These are phyloP conservation scores for Arrhopalites spinosus DNA, from an alignment of 2,888 invertebrate species.

Conservation along the genomic window DNA sequence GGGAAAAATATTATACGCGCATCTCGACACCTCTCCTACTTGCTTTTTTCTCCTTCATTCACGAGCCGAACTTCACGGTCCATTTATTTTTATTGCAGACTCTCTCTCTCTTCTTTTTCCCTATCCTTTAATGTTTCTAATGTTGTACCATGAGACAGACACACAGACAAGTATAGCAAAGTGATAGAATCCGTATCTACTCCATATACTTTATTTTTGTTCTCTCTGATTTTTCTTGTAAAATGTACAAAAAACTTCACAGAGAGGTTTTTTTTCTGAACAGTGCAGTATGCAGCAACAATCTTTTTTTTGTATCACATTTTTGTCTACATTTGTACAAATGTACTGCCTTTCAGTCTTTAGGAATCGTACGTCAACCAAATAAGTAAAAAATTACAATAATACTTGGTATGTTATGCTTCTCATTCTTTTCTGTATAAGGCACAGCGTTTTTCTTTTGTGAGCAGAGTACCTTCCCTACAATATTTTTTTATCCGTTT, in stretches of 20 bases:
- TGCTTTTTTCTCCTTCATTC: constrained; percentile 3
- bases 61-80: constrained; percentile 23
- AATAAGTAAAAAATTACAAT: too few species aligned
- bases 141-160: background rate
- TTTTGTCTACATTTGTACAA: too few species aligned
- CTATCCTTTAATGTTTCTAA: background rate
- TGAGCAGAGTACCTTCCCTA: too few species aligned
- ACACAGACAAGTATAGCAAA: background rate
- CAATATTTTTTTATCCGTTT: too few species aligned
- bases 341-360: too few species aligned
- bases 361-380: too few species aligned
- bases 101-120: background rate
- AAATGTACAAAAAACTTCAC: background rate
- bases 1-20: constrained; percentile 9
- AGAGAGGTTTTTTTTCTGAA: too few species aligned
- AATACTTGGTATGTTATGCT: too few species aligned
- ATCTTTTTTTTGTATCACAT: too few species aligned
- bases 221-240: background rate
- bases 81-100: constrained; percentile 31
- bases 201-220: background rate
- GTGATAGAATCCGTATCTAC: background rate
- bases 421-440: too few species aligned
- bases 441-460: too few species aligned
- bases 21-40: constrained; percentile 19
- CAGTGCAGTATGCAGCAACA: too few species aligned